Conservation (phyloP, 2,797 vertebrate species). For the Lophura swinhoii region DNA sequence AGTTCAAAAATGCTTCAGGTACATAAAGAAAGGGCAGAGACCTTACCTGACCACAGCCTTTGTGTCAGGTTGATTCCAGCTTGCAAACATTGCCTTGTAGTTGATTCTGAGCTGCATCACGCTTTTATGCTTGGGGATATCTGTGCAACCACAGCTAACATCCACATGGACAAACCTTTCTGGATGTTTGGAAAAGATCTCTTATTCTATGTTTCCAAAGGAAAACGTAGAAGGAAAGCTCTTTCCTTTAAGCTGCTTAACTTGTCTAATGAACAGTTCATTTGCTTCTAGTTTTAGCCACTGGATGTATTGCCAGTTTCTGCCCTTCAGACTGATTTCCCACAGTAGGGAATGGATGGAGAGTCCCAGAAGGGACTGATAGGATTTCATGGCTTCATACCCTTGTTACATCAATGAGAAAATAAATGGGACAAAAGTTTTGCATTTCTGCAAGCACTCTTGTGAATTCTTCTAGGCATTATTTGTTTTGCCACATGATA, state of each 20-base stretch:
- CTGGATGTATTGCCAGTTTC: background rate
- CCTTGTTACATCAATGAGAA: background rate
- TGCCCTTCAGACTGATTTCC: background rate
- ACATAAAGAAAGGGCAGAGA: background rate
- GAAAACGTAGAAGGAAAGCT: background rate
- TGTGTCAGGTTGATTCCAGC: background rate
- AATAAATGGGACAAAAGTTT: background rate
- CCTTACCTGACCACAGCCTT: background rate
- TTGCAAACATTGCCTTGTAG: accelerated
- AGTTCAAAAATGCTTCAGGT: background rate
- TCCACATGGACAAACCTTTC: background rate
- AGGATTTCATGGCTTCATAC: background rate
- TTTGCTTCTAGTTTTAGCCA: background rate
- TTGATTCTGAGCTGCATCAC: accelerated
- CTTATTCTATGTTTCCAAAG: background rate
- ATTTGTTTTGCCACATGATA: background rate
- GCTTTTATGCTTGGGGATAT: background rate
- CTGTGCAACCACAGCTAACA: background rate
- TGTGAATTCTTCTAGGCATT: background rate
- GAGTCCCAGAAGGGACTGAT: background rate
- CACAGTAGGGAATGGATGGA: background rate
- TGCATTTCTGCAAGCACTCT: background rate
- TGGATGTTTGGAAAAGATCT: background rate
- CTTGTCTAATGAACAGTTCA: background rate
- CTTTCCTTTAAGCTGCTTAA: background rate